Evolutionary conservation across 2,797 vertebrate genomes (phyloP).

Genomic region (Tokudaia muenninki): DNA sequence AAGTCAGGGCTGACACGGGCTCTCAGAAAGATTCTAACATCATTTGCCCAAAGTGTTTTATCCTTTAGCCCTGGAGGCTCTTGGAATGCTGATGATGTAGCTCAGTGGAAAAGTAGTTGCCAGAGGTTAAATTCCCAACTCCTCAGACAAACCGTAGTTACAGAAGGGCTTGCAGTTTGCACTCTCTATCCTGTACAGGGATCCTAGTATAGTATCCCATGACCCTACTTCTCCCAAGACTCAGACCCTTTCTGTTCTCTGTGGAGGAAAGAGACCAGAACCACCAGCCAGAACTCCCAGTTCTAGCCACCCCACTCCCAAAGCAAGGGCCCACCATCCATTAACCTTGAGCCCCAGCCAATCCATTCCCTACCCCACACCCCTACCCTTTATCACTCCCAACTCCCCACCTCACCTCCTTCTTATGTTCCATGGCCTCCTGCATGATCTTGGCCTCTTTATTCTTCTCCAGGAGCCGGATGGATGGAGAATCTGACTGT

Average conservation of each 20-base stretch:
- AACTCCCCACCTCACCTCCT: slow-evolving; percentile 75
- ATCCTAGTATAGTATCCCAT: not conserved
- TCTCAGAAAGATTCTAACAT: not conserved
- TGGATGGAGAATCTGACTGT: slow-evolving; percentile 78
- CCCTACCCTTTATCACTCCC: fast-evolving
- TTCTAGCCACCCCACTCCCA: not conserved
- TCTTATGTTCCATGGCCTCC: slow-evolving; percentile 82
- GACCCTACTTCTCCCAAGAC: not conserved
- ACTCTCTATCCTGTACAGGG: not conserved
- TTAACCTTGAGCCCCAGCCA: not conserved
- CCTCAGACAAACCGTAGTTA: not conserved
- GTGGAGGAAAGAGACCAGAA: not conserved
- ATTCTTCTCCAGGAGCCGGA: slow-evolving; percentile 84
- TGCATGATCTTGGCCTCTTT: slow-evolving; percentile 83
- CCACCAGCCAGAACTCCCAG: not conserved
- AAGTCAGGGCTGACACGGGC: not conserved
- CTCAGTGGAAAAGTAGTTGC: not conserved
- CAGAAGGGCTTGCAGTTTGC: not conserved
- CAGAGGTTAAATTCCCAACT: not conserved
- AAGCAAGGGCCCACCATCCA: not conserved
- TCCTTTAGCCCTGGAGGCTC: not conserved
- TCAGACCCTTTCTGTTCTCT: not conserved
- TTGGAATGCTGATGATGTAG: not conserved
- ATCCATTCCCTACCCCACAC: too few species aligned
- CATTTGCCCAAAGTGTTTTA: not conserved